Conservation (phyloP, 2,888 invertebrate species). For the Dromius quadrimaculatus region DNA sequence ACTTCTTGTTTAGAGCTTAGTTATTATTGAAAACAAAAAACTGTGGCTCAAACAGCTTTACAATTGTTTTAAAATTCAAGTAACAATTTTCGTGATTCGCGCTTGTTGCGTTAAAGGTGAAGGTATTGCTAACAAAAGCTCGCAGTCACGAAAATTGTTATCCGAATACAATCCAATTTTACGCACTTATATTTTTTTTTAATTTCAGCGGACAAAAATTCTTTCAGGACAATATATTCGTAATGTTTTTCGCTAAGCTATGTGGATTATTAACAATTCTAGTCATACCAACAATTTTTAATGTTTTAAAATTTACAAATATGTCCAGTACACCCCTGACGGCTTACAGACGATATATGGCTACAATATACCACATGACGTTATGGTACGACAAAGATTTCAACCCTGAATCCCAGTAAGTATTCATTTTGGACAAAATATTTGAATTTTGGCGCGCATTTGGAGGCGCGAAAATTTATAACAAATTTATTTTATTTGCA, state of each 20-base stretch:
- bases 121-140: no score
- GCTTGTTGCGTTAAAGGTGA: no score
- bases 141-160: no score
- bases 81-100: no score
- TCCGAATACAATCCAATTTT: not conserved
- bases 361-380: constrained; percentile 81
- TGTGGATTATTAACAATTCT: constrained; percentile 82
- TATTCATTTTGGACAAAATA: constrained; percentile 55
- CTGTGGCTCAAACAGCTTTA: no score
- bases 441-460: no score
- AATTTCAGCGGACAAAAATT: constrained; percentile 78
- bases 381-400: constrained; percentile 84
- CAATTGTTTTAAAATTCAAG: no score
- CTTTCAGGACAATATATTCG: constrained; percentile 77
- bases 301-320: constrained; percentile 78
- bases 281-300: constrained; percentile 79
- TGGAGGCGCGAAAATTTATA: not conserved
- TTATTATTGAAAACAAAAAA: no score
- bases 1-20: no score
- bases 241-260: constrained; percentile 79
- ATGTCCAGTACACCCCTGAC: constrained; percentile 75
- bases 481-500: constrained; percentile 61
- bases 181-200: constrained; percentile 34
- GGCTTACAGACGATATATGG: constrained; percentile 82
- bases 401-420: constrained; percentile 72